phyloP scores from a whole-genome alignment of 1,140 invertebrate genomes.

The Bombus waltoni region DNA sequence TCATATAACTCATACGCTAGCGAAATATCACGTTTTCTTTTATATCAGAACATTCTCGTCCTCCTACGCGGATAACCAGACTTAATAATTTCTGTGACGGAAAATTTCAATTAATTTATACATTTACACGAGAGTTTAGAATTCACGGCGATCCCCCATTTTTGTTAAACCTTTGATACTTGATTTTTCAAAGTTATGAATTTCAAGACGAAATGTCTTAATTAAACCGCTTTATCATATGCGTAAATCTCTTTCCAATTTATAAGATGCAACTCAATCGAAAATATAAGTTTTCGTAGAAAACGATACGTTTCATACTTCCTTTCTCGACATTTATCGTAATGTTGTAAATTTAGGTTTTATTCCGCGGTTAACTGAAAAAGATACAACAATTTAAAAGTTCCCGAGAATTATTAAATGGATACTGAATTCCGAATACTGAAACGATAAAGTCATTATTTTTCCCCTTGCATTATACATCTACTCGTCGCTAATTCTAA shows the following conservation, averaged over 20 bases:
- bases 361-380: not conserved
- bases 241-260: not conserved
- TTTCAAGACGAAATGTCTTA: not conserved
- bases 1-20: constrained; percentile 3
- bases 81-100: not conserved
- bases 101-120: not conserved
- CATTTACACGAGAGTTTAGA: not conserved
- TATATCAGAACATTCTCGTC: not conserved
- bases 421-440: too few species aligned
- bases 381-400: not conserved
- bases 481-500: too few species aligned
- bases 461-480: too few species aligned
- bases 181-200: not conserved
- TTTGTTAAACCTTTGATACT: not conserved
- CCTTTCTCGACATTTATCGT: not conserved
- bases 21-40: not conserved
- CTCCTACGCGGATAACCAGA: not conserved
- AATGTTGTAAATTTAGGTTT: not conserved
- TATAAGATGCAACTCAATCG: not conserved
- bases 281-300: not conserved
- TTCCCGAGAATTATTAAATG: not conserved
- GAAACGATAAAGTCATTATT: too few species aligned
- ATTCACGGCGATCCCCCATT: not conserved
- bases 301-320: not conserved
- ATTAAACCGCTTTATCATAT: not conserved